Evolutionary conservation across 2,113 vertebrate species (phyloP), one percentile per base, ranked within the genome.

Genomic region (Zosterops hypoxanthus): DNA sequence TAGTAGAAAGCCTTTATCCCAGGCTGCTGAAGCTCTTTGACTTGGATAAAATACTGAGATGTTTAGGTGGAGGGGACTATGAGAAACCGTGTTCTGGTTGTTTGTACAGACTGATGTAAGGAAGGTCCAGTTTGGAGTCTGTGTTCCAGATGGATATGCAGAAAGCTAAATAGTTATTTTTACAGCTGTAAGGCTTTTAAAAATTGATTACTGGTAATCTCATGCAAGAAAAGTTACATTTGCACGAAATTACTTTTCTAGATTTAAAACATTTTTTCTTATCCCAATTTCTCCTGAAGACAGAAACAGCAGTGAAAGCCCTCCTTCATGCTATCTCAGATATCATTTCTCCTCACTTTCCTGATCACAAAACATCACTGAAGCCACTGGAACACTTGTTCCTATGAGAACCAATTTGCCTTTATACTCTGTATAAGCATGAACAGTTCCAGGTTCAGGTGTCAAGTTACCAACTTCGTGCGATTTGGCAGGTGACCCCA

Each of bases 391-490:
- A 70, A 28, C 17, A 25, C 20, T 31, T 72, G 13, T 9, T 44
- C 20, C 8, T 36, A 2, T 70, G 15, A 72, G 18, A 94, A 64
- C 8, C 8, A 52, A 11, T 55, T 33, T 57, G 21, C 4, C 6
- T 75, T 55, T 52, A 34, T 14, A 50, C 16, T 39, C 14, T 4
- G 4, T 16, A 11, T 26, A 53, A 86, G 11, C 8, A 69, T 1
- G 2, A n/a, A 3, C 5, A 3, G 3, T 57, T 31, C 25, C 1
- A 1, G 26, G 41, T 29, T 16, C 42, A 59, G 29, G 2, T 61
- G 13, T 18, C 20, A 57, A 56, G 17, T 44, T 39, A 22, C 10
- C 36, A 82, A 6, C 7, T 39, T 6, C 0, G 0, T 68, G 24
- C 7, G n/a, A 18, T 41, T 69, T 49, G 14, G 2, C 31, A 73